Evolutionary conservation across 2,113 vertebrate genomes (phyloP), one percentile per base, ranked within the genome.

Genomic region (Zosterops pallidus): DNA sequence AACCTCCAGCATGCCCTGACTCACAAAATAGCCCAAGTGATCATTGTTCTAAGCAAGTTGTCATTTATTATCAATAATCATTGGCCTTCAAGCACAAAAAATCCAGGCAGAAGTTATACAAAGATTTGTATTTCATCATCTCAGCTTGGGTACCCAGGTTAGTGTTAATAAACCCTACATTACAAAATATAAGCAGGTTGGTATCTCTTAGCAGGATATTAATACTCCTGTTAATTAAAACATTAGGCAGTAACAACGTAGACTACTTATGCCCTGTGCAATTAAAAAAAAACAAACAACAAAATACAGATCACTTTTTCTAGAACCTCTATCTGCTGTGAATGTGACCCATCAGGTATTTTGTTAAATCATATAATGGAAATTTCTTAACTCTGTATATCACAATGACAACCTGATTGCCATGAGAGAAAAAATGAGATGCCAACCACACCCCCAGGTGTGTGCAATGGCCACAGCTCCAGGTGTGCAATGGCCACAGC

Each of bases 141-240:
- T 86, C 65, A 50, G 31, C 26, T 10, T 37, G 49, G 28, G 64
- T 12, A 68, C 14, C 7, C 47, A 31, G 19, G n/a, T 42, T 55
- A 21, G 4, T 37, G 35, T 64, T 52, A 75, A 75, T 84, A 50
- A 86, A 90, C n/a, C 23, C 20, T 74, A 53, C 2, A 3, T 39
- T 69, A 82, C 5, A 42, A 63, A 79, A 53, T 10, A 31, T 2
- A 70, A 86, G 21, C 1, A 76, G 56, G 42, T 76, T 67, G 46
- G n/a, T 46, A 69, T 71, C 28, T 90, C 57, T 59, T 33, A 55
- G 39, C 8, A 79, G 35, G 67, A 42, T 42, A 88, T 64, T 59
- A 77, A 70, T 37, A 62, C 25, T 86, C 19, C 44, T 59, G 8
- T 44, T 78, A 93, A 76, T 62, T 72, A 88, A 93, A 81, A 60